These are phyloP conservation scores for Gari tellinella DNA, from an alignment of 2,888 invertebrate species.

Conservation along the genomic window DNA sequence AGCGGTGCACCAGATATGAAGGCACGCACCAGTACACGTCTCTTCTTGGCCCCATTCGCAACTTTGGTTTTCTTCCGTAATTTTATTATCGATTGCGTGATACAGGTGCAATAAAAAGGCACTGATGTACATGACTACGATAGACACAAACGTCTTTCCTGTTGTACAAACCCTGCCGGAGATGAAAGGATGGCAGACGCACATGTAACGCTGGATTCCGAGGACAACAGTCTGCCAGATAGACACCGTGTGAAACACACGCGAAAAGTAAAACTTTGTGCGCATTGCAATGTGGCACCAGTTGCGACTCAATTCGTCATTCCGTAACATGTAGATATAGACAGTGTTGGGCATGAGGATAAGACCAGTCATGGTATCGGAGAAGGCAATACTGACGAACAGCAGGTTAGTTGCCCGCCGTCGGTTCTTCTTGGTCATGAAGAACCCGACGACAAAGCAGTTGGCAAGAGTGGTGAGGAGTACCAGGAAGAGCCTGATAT, in stretches of 20 bases:
- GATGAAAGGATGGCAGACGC: constrained; percentile 65
- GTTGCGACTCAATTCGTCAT: neutral
- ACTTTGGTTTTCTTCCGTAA: neutral
- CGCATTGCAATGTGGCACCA: constrained; percentile 40
- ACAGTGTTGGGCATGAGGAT: constrained; percentile 43
- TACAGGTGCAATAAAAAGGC: constrained; percentile 57
- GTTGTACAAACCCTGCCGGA: constrained; percentile 57
- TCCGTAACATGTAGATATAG: constrained; percentile 25
- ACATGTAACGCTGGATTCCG: constrained; percentile 60
- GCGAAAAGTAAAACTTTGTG: constrained; percentile 33
- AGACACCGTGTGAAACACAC: constrained; percentile 61
- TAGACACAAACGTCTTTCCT: constrained; percentile 53
- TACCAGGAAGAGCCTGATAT: constrained; percentile 24
- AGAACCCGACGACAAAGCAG: constrained; percentile 33
- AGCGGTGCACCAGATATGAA: constrained; percentile 44
- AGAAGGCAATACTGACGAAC: constrained; percentile 48
- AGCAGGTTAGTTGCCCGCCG: constrained; percentile 36
- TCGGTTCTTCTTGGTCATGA: constrained; percentile 29
- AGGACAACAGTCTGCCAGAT: constrained; percentile 65
- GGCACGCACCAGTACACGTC: constrained; percentile 35
- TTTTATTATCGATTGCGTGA: constrained; percentile 35
- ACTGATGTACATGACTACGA: constrained; percentile 50
- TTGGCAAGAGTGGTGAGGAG: constrained; percentile 38
- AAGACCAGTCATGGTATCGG: constrained; percentile 48
- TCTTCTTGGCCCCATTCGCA: constrained; percentile 46